phyloP scores from a whole-genome alignment of 1,140 invertebrate species.

The Telenomus remus region DNA sequence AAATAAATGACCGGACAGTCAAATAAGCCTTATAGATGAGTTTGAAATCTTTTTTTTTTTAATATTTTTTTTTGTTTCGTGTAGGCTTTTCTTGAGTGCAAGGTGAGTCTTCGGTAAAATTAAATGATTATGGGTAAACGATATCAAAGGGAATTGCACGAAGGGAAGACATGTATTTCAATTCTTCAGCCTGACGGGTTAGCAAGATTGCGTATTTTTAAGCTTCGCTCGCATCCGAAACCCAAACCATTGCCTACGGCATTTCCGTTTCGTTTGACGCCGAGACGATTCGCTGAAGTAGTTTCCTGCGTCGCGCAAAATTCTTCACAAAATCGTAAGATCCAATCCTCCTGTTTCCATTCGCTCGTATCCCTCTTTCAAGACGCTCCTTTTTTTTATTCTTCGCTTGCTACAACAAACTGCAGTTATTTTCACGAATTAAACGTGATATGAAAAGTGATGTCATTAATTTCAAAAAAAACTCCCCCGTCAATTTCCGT shows the following conservation, averaged over 20 bases:
- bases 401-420: conserved; percentile 21
- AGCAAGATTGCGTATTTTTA: conserved; percentile 77
- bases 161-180: conserved; percentile 71
- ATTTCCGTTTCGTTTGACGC: conserved; percentile 74
- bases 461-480: conserved; percentile 30
- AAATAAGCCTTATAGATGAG: background rate
- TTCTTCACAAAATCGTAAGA: conserved; percentile 53
- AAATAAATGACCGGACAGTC: background rate
- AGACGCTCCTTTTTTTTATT: conserved; percentile 10
- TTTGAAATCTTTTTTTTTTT: background rate
- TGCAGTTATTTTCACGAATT: background rate
- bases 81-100: background rate
- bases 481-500: too few species aligned
- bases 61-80: too few species aligned
- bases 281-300: conserved; percentile 65
- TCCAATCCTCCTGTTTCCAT: conserved; percentile 25
- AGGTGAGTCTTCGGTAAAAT: conserved; percentile 66
- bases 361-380: conserved; percentile 26
- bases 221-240: conserved; percentile 63
- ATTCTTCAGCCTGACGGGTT: conserved; percentile 76
- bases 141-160: conserved; percentile 73
- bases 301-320: conserved; percentile 49
- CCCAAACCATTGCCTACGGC: conserved; percentile 56
- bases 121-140: conserved; percentile 77
- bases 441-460: conserved; percentile 1